These are phyloP conservation scores for Sorex maritimensis DNA, from an alignment of 2,797 vertebrate species.

Conservation along the genomic window DNA sequence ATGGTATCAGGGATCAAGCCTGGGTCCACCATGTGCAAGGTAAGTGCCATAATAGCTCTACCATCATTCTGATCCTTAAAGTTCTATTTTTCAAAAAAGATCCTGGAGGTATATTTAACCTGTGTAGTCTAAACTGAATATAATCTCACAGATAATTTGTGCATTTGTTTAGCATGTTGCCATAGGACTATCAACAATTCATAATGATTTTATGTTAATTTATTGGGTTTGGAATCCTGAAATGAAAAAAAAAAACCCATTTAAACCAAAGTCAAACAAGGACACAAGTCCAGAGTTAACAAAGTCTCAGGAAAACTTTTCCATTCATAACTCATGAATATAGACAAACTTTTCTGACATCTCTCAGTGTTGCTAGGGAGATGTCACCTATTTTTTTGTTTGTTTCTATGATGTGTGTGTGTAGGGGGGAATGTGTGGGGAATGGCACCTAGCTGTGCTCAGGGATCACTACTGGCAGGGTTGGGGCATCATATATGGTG, in stretches of 20 bases:
- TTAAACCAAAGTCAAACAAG: conserved; percentile 13
- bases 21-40: too few relatives aligned
- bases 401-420: background rate
- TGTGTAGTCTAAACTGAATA: background rate
- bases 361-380: background rate
- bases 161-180: conserved; percentile 33
- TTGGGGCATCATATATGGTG: too few relatives aligned
- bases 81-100: conserved; percentile 7
- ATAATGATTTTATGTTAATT: conserved; percentile 39
- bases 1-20: too few relatives aligned
- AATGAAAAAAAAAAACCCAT: background rate
- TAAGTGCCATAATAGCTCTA: too few relatives aligned
- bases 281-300: conserved; percentile 17
- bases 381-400: conserved; percentile 1
- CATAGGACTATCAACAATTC: background rate
- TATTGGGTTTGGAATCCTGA: background rate
- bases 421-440: too few relatives aligned
- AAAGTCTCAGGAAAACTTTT: conserved; percentile 54
- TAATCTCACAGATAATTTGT: conserved; percentile 5
- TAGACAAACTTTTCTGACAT: conserved; percentile 41
- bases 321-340: background rate
- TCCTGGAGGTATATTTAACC: conserved; percentile 22
- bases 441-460: too few relatives aligned
- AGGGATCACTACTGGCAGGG: too few relatives aligned
- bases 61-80: background rate